Base-by-base conservation (phyloP, 2,888 invertebrate species). In the Mesochorus sp. region DNA sequence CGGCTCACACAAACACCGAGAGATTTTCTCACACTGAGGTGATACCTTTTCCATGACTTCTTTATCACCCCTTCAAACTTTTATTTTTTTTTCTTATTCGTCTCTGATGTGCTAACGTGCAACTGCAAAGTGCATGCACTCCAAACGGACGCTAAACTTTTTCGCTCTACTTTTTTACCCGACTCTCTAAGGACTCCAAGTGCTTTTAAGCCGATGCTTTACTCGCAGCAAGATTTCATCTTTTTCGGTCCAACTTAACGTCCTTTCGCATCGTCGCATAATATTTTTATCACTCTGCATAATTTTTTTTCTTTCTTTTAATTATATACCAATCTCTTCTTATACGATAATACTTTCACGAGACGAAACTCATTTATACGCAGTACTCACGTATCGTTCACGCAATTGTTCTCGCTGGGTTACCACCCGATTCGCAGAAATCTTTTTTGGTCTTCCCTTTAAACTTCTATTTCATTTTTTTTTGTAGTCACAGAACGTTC, bases 391-490 rank as follows among this genome's bases (percentile, higher is more conserved):
- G 77, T 77, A 62, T 24, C 55, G 42, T 34, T n/a, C 47, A 26
- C 55, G 61, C 10, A 51, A 37, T 64, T 68, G 53, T 61, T 67
- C 72, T 49, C 61, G 42, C 42, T 51, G 49, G 47, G 68, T 73
- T 55, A 47, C 67, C 62, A 42, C 28, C 57, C 57, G 37, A 78
- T 73, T 70, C 57, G 68, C 42, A 24, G 37, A 78, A 73, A 62
- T 47, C 42, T 70, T 28, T 64, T 31, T 34, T 3, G n/a, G 28
- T 47, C 57, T 12, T 21, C 34, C 19, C 37, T 5, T 26, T 49
- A 0, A 8, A 31, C 26, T 10, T 14, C n/a, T 34, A 6, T 3
- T 24, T 17, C 37, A 17, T 1, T 1, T 34, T 31, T 34, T 55
- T 17, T 24, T 14, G 3, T 21, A 12, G 2, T n/a, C 37, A 5